Base-by-base conservation (phyloP, 1,140 invertebrate genomes). In the Drosophila ficusphila region DNA sequence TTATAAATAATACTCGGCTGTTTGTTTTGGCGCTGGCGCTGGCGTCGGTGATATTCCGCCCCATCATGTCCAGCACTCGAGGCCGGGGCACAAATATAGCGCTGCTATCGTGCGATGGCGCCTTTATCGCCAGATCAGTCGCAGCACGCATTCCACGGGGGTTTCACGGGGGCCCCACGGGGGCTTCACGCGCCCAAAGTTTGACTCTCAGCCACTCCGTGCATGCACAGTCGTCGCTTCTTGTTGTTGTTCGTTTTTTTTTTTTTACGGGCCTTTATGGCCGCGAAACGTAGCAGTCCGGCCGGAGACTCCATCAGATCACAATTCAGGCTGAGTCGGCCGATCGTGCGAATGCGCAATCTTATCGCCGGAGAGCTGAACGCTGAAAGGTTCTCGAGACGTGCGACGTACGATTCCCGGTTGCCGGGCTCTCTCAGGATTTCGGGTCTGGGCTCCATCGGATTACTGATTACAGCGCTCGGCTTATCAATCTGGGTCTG, bases 161-260 rank as follows among this genome's bases (percentile, higher is more conserved):
- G 19, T 54, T 76, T 52, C 81, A 85, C 81, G 79, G 47, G 34
- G 25, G 34, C 52, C 78, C 71, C 81, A 86, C 81, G 81, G 83
- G 58, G 51, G 29, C 21, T 75, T 67, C 72, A 75, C 72, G 72
- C 61, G 61, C 4, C 29, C 42, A 39, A 27, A 25, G 53, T 16
- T 54, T 47, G 62, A 67, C 56, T 46, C 42, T 68, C 79, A 79
- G 47, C 44, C 81, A 19, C 14, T 39, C 7, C 27, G 31, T 67
- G 81, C 81, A 86, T 85, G 81, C 49, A 61, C 76, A 86, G 34
- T 23, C 29, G 29, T 11, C 23, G 36, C n/a, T n/a, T n/a, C n/a
- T n/a, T n/a, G n/a, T n/a, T n/a, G n/a, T n/a, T n/a, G n/a, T n/a
- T n/a, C n/a, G n/a, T n/a, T n/a, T n/a, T n/a, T n/a, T n/a, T 23